Conservation (phyloP, 1,140 invertebrate species). For the Tyrophagus putrescentiae region DNA sequence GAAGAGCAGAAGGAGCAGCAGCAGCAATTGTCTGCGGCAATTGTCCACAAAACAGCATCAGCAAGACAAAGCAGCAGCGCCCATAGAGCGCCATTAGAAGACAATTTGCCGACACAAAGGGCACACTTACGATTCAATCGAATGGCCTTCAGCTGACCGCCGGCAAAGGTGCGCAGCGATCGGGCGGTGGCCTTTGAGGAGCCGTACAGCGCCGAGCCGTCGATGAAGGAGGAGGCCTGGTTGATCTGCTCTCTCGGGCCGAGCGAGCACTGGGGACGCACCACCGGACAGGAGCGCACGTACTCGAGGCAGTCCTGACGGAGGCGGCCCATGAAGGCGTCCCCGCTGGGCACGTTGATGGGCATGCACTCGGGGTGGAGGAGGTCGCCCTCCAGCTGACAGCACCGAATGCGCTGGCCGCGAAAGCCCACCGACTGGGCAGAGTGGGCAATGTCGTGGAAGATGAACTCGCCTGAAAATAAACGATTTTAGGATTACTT, state of each 20-base stretch:
- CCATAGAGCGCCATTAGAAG: no score
- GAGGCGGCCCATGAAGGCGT: slow-evolving; percentile 36
- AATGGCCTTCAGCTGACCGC: slow-evolving; percentile 38
- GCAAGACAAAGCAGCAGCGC: no score
- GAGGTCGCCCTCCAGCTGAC: slow-evolving; percentile 42
- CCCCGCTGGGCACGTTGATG: slow-evolving; percentile 37
- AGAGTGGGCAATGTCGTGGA: slow-evolving; percentile 59
- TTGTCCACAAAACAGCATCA: no score
- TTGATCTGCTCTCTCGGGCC: slow-evolving; percentile 27
- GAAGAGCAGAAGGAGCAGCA: no score
- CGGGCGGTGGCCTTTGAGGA: slow-evolving; percentile 40
- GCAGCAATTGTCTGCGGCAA: no score
- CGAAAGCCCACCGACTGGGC: slow-evolving; percentile 45
- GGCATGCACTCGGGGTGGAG: slow-evolving; percentile 49
- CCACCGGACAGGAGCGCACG: slow-evolving; percentile 60
- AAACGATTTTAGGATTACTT: neutral
- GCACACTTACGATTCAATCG: slow-evolving; percentile 32
- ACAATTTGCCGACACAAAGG: no score
- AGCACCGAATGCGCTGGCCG: slow-evolving; percentile 45
- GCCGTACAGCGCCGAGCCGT: slow-evolving; percentile 71
- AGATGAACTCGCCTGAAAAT: slow-evolving; percentile 50
- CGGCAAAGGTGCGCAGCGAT: slow-evolving; percentile 38
- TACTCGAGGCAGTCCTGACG: slow-evolving; percentile 57
- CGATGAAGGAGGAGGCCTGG: slow-evolving; percentile 60
- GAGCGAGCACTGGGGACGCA: slow-evolving; percentile 57